Evolutionary conservation across 2,888 invertebrate genomes (phyloP).

Genomic region (Dryocosmus kuriphilus): DNA sequence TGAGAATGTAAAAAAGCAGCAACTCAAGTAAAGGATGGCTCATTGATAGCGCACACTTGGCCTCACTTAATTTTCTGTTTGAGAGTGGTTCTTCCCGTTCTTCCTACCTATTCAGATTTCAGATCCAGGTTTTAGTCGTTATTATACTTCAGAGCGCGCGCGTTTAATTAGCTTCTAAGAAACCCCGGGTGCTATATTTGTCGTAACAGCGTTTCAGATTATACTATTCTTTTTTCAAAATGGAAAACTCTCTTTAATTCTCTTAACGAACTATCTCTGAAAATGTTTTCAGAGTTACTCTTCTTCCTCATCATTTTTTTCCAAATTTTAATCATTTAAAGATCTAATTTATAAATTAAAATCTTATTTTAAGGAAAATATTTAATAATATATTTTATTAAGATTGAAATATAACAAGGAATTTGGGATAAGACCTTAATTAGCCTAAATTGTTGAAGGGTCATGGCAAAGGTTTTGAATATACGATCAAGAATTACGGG

Average conservation of each 20-base stretch:
- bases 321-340: neutral
- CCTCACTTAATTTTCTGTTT: slow-evolving; percentile 51
- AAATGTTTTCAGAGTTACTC: neutral
- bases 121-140: slow-evolving; percentile 46
- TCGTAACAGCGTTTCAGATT: slow-evolving; percentile 29
- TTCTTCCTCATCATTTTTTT: neutral
- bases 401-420: too few species aligned
- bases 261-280: slow-evolving; percentile 28
- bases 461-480: neutral
- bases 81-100: slow-evolving; percentile 43
- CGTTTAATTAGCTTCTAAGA: slow-evolving; percentile 49
- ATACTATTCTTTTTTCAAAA: slow-evolving; percentile 35
- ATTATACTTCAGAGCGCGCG: slow-evolving; percentile 47
- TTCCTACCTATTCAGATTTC: too few species aligned
- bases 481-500: slow-evolving; percentile 32
- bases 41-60: slow-evolving; percentile 34
- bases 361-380: too few species aligned
- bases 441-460: neutral
- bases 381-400: too few species aligned
- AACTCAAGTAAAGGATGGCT: slow-evolving; percentile 19
- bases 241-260: slow-evolving; percentile 19
- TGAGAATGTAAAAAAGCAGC: slow-evolving; percentile 21
- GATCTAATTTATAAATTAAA: too few species aligned
- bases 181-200: slow-evolving; percentile 32
- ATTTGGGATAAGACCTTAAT: neutral